These are phyloP conservation scores for Plagiodera versicolora DNA, from an alignment of 2,888 invertebrate genomes.

Conservation along the genomic window DNA sequence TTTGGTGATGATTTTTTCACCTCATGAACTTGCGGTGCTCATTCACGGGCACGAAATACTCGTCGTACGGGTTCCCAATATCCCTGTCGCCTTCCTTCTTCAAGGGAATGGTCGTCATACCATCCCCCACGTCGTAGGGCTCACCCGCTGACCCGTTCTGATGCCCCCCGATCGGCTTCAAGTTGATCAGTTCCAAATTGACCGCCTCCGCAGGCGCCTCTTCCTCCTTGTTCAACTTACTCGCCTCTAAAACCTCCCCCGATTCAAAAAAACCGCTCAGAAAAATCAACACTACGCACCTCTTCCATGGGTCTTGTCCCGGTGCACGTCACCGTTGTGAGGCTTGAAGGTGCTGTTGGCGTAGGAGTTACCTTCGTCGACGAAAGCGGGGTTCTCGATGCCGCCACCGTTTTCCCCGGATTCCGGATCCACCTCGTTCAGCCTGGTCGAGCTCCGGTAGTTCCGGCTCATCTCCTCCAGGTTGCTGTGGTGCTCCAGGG, in stretches of 20 bases:
- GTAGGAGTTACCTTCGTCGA: constrained; percentile 51
- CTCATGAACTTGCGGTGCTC: constrained; percentile 84
- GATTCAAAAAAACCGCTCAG: no score
- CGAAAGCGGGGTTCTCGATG: constrained; percentile 56
- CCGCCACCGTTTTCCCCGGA: constrained; percentile 46
- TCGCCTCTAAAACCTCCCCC: constrained; percentile 19
- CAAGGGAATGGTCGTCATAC: constrained; percentile 56
- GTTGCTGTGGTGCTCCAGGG: constrained; percentile 47
- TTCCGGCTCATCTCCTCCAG: constrained; percentile 52
- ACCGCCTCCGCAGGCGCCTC: constrained; percentile 66
- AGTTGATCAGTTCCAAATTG: constrained; percentile 76
- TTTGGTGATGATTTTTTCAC: no score
- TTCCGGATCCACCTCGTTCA: constrained; percentile 42
- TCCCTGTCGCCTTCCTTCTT: constrained; percentile 70
- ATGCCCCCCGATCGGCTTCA: constrained; percentile 62
- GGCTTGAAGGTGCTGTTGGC: constrained; percentile 50
- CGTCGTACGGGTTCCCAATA: constrained; percentile 74
- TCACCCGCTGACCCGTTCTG: constrained; percentile 50
- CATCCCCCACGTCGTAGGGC: constrained; percentile 49
- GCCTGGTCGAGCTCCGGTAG: constrained; percentile 51
- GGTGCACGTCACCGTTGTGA: constrained; percentile 48
- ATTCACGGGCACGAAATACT: constrained; percentile 84
- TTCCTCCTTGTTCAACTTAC: constrained; percentile 34
- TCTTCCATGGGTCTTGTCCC: constrained; percentile 32
- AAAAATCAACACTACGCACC: constrained; percentile 18